phyloP scores from a whole-genome alignment of 2,888 invertebrate genomes.

The Eugnorisma glareosa region DNA sequence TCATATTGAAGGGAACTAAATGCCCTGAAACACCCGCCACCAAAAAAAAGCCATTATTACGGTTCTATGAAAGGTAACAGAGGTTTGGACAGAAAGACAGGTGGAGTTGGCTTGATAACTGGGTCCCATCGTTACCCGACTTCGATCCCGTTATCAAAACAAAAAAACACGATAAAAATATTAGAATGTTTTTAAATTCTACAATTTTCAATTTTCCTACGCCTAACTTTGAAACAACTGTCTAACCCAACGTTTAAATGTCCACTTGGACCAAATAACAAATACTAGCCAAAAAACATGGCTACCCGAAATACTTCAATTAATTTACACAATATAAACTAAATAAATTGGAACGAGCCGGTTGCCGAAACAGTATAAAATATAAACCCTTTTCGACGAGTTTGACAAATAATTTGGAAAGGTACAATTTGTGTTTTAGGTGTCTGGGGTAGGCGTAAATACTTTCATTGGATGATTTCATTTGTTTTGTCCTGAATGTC shows the following conservation, averaged over 20 bases:
- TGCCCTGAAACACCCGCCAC: too few species aligned
- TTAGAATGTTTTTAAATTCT: too few species aligned
- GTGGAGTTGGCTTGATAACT: not conserved
- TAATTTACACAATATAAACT: conserved; percentile 25
- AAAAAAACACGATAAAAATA: not conserved
- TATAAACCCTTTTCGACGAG: conserved; percentile 27
- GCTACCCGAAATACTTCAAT: conserved; percentile 30
- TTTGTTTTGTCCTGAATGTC: conserved; percentile 10
- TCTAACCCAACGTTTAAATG: not conserved
- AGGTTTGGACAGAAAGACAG: not conserved
- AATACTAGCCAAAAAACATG: conserved; percentile 9
- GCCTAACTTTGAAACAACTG: conserved; percentile 6
- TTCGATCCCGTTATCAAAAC: too few species aligned
- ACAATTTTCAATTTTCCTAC: not conserved
- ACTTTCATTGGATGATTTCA: not conserved
- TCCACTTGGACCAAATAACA: conserved; percentile 12
- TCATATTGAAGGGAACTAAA: too few species aligned
- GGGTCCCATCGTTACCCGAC: not conserved
- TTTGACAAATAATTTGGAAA: conserved; percentile 52
- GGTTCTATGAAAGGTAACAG: not conserved
- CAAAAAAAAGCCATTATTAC: not conserved
- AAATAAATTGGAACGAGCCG: conserved; percentile 16
- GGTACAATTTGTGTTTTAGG: conserved; percentile 25
- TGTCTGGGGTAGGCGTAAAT: conserved; percentile 3
- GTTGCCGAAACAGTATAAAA: conserved; percentile 20